These are phyloP conservation scores for Glaucopsyche alexis DNA, from an alignment of 2,888 invertebrate genomes.

Conservation along the genomic window DNA sequence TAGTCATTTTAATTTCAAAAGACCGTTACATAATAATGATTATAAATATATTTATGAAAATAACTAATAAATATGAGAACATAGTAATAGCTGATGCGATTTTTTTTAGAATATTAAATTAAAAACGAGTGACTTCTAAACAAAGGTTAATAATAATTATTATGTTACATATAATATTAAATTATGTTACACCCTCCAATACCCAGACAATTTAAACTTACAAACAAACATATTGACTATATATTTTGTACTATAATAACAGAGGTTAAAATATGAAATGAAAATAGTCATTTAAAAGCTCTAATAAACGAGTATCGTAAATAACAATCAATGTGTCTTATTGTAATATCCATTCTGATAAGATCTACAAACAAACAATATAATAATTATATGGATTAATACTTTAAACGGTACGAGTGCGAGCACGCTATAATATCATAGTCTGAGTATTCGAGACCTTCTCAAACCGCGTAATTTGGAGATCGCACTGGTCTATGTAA, in stretches of 20 bases:
- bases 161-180: neutral
- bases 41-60: neutral
- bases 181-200: neutral
- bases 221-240: slow-evolving; percentile 29
- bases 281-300: slow-evolving; percentile 54
- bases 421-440: slow-evolving; percentile 20
- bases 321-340: slow-evolving; percentile 36
- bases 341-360: slow-evolving; percentile 21
- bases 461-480: slow-evolving; percentile 14
- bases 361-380: slow-evolving; percentile 24
- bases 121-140: neutral
- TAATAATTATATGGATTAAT: slow-evolving; percentile 19
- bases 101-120: neutral
- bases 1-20: neutral
- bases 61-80: neutral
- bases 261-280: slow-evolving; percentile 63
- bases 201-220: neutral
- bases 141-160: neutral
- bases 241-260: slow-evolving; percentile 63
- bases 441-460: slow-evolving; percentile 12
- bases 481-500: slow-evolving; percentile 26
- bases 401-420: slow-evolving; percentile 19
- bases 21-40: neutral
- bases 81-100: too few relatives aligned
- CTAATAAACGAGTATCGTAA: slow-evolving; percentile 36